Conservation (phyloP, 30 jellyfish, hydroid and myxozoan genomes). For the Cassiopea andromeda region DNA sequence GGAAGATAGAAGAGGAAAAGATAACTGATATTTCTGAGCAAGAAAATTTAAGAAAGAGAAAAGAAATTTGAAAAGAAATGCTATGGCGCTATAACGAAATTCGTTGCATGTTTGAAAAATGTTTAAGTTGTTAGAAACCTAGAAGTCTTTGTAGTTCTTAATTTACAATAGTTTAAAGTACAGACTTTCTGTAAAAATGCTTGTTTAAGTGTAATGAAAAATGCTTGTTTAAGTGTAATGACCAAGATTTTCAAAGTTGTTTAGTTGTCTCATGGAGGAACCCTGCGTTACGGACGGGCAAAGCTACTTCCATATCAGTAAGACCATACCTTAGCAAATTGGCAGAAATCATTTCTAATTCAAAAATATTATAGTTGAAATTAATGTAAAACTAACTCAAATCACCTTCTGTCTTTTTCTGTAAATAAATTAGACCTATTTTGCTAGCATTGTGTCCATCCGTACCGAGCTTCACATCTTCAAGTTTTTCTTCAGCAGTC, state of each 20-base stretch:
- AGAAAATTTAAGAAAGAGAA: no score
- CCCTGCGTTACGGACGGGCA: not conserved
- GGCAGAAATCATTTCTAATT: not conserved
- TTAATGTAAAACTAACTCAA: not conserved
- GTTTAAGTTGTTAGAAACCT: not conserved
- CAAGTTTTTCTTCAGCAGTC: not conserved
- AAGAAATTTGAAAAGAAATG: no score
- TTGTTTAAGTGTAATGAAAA: not conserved
- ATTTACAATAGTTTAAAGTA: not conserved
- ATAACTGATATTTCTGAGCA: no score
- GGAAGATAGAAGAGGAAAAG: no score
- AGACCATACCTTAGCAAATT: not conserved
- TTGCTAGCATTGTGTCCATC: not conserved
- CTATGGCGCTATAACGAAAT: not conserved
- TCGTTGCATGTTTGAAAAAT: not conserved
- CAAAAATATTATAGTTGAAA: not conserved
- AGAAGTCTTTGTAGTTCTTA: not conserved
- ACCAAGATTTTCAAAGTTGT: not conserved
- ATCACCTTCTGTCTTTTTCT: not conserved
- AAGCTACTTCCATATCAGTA: not conserved
- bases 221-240: not conserved
- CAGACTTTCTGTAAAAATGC: not conserved
- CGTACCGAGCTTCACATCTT: not conserved
- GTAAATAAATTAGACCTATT: not conserved
- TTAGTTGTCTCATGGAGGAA: not conserved